A percentile compares a stretch with the other conserved stretches of the same genome.
These are phyloP conservation scores for Gastrophysa polygoni DNA, from an alignment of 2,888 invertebrate species.

Conservation along the genomic window DNA sequence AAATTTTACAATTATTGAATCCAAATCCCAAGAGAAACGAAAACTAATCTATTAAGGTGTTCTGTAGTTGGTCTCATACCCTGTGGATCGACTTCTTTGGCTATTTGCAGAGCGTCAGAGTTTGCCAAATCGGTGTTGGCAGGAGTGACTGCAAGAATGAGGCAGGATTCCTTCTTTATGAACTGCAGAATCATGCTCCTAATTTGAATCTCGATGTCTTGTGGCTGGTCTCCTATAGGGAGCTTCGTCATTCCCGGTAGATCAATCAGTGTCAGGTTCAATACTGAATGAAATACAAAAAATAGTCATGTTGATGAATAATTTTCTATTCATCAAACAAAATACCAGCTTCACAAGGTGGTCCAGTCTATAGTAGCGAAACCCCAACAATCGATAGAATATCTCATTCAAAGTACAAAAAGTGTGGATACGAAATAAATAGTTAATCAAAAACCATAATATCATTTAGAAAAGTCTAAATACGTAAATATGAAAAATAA, in stretches of 20 bases:
- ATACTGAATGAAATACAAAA: no score
- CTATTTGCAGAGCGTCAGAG: conserved; percentile 97
- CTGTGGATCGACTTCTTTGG: conserved; percentile 96
- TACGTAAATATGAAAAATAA: no score
- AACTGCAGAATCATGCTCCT: conserved; percentile 93
- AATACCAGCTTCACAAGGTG: no score
- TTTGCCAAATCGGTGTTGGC: conserved; percentile 98
- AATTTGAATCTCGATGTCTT: conserved; percentile 94
- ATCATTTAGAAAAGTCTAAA: no score
- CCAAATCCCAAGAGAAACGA: not conserved
- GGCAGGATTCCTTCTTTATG: conserved; percentile 90
- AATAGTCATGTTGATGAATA: no score
- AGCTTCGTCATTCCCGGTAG: conserved; percentile 97
- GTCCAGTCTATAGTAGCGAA: no score
- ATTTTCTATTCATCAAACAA: no score
- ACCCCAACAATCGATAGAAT: no score
- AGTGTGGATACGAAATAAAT: no score
- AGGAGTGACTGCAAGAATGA: conserved; percentile 96
- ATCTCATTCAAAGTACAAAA: no score
- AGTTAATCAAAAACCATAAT: no score
- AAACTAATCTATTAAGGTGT: not conserved
- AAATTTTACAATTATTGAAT: no score
- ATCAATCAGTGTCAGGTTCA: conserved; percentile 91
- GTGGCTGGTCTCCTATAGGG: conserved; percentile 96
- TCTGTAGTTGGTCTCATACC: conserved; percentile 61